phyloP scores from a whole-genome alignment of 2,888 invertebrate genomes.

The Ceriagrion tenellum region DNA sequence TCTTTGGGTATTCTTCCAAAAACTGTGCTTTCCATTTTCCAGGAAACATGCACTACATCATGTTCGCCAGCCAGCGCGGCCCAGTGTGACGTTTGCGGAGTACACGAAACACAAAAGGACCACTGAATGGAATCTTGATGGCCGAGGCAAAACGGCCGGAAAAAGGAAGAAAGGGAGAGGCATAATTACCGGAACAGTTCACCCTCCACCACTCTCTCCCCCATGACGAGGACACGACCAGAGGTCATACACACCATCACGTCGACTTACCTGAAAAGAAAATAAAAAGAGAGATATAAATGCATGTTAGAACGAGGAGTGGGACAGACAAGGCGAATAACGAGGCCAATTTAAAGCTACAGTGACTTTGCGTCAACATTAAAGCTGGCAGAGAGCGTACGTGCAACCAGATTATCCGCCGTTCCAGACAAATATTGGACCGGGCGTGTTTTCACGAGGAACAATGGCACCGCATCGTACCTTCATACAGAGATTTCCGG shows the following conservation, averaged over 20 bases:
- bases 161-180: neutral
- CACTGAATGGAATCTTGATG: neutral
- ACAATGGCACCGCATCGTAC: too few species aligned
- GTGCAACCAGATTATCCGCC: neutral
- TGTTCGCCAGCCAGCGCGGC: neutral
- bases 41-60: neutral
- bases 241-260: neutral
- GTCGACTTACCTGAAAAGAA: neutral
- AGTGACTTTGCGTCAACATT: neutral
- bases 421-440: neutral
- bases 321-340: neutral
- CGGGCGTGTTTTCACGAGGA: neutral
- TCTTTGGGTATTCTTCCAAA: neutral
- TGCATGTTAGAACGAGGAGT: neutral
- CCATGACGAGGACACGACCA: neutral
- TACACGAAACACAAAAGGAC: neutral
- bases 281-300: neutral
- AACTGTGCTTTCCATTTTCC: neutral
- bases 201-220: neutral
- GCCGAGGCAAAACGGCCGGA: neutral
- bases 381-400: neutral
- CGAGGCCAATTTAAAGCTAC: neutral
- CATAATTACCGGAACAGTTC: neutral
- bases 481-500: too few species aligned
- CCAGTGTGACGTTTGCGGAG: neutral